Conservation (phyloP, 2,113 vertebrate species). For the Maccullochella peelii region DNA sequence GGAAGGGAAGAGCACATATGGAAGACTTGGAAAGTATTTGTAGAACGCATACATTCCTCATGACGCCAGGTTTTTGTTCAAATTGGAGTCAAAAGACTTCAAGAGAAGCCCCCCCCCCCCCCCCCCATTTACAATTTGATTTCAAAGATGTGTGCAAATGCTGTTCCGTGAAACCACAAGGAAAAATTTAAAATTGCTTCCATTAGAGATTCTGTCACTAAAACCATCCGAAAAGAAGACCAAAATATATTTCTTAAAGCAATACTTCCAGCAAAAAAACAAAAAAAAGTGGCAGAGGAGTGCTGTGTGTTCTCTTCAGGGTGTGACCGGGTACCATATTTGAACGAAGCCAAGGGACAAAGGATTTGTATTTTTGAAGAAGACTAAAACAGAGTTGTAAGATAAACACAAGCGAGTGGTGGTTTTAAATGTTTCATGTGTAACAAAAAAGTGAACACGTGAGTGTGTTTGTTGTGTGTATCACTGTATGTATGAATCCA, state of each 20-base stretch:
- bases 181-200: conserved; percentile 26
- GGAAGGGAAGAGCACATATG: conserved; percentile 25
- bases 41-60: conserved; percentile 28
- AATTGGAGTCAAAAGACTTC: conserved; percentile 5
- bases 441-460: conserved; percentile 61
- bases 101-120: conserved; percentile 4
- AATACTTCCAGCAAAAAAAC: conserved; percentile 83
- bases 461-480: conserved; percentile 47
- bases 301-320: conserved; percentile 26
- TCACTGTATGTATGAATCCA: conserved; percentile 54
- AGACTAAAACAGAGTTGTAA: conserved; percentile 36
- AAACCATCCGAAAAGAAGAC: conserved; percentile 70
- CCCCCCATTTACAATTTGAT: conserved; percentile 30
- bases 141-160: background rate
- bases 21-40: conserved; percentile 11
- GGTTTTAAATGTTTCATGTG: conserved; percentile 59
- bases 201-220: conserved; percentile 48
- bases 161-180: background rate
- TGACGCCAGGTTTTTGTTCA: background rate
- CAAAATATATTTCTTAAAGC: conserved; percentile 83
- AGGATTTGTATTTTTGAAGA: conserved; percentile 63
- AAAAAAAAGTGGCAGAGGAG: conserved; percentile 18
- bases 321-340: background rate
- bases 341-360: conserved; percentile 41
- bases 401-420: conserved; percentile 12